Conservation (phyloP, 2,797 vertebrate genomes). For the Oophaga sylvatica region DNA sequence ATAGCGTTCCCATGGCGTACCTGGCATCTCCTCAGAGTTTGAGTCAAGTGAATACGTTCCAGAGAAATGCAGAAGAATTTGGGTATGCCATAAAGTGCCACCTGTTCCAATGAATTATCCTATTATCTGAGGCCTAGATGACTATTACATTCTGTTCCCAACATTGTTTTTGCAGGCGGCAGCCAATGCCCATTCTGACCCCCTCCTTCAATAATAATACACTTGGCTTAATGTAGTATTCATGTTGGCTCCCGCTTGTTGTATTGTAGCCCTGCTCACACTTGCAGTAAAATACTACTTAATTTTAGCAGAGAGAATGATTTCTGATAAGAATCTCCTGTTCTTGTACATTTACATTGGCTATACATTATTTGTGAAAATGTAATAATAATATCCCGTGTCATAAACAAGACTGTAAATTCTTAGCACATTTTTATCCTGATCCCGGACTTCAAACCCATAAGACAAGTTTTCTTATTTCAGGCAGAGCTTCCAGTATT, state of each 20-base stretch:
- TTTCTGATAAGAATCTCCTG: not conserved
- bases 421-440: constrained; percentile 18
- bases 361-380: not conserved
- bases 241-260: not conserved
- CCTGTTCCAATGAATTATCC: constrained; percentile 36
- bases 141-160: constrained; percentile 57
- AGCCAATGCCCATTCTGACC: constrained; percentile 27
- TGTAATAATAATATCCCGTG: not conserved
- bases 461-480: constrained; percentile 46
- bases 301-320: not conserved
- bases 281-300: not conserved
- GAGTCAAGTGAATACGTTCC: constrained; percentile 23
- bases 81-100: constrained; percentile 45
- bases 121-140: constrained; percentile 42
- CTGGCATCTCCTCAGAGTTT: constrained; percentile 10
- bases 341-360: not conserved
- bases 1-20: constrained; percentile 17
- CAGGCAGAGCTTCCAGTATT: constrained; percentile 31
- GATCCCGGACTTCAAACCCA: not conserved
- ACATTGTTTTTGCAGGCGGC: constrained; percentile 35
- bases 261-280: not conserved
- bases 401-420: not conserved
- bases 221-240: constrained; percentile 2
- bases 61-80: constrained; percentile 24
- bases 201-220: constrained; percentile 1